Conservation (phyloP, 2,888 invertebrate genomes). For the Poecilobothrus nobilitatus region DNA sequence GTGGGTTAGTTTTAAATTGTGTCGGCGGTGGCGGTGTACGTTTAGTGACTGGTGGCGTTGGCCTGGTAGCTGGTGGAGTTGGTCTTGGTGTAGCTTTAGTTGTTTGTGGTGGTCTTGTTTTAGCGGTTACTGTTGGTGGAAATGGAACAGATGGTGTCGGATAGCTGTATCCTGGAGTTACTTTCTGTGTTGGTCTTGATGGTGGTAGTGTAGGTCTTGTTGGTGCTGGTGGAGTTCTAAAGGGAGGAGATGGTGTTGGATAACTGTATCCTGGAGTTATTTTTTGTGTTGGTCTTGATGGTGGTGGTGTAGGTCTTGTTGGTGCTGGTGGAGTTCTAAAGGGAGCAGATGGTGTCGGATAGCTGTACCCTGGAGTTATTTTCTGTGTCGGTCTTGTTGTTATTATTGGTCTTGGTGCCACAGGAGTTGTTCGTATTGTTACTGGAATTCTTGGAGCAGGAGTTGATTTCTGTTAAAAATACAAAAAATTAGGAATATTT, state of each 20-base stretch:
- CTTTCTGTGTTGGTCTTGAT: conserved; percentile 8
- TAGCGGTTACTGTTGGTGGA: conserved; percentile 8
- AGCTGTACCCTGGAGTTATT: conserved; percentile 15
- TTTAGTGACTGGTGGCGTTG: conserved; percentile 11
- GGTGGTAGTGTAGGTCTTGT: conserved; percentile 7
- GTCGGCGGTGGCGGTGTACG: conserved; percentile 19
- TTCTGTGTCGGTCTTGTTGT: conserved; percentile 8
- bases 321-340: conserved; percentile 16
- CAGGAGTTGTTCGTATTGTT: conserved; percentile 8
- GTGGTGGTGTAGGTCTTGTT: conserved; percentile 2
- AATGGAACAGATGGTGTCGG: conserved; percentile 9
- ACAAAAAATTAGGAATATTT: no score
- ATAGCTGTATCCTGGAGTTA: conserved; percentile 15
- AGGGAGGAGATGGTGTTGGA: conserved; percentile 8
- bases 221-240: conserved; percentile 16
- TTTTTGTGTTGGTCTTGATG: conserved; percentile 8
- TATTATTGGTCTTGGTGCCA: conserved; percentile 9
- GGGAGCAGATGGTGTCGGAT: conserved; percentile 7
- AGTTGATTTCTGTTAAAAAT: not conserved
- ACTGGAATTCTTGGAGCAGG: conserved; percentile 7
- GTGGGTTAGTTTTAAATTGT: conserved; percentile 24
- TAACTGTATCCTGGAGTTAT: conserved; percentile 15
- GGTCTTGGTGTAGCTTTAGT: conserved; percentile 16
- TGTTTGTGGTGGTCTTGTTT: conserved; percentile 11
- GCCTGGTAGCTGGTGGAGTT: conserved; percentile 17